phyloP scores from a whole-genome alignment of 2,797 vertebrate genomes.

The Lerista edwardsae region DNA sequence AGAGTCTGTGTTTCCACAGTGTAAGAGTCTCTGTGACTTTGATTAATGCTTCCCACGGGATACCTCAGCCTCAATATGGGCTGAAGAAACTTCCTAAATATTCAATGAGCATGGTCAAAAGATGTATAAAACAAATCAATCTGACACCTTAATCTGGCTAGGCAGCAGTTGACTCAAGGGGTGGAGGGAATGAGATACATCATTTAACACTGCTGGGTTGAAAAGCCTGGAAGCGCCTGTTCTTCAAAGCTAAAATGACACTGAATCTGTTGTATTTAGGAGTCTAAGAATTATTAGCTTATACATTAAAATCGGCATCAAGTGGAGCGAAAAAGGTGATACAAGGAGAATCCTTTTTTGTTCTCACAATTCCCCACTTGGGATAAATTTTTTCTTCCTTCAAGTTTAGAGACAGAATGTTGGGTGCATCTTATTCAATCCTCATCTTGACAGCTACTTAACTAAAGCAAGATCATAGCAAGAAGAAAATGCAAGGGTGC shows the following conservation, averaged over 20 bases:
- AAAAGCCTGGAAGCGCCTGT: constrained; percentile 90
- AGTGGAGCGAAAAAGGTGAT: constrained; percentile 64
- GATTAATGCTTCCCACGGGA: constrained; percentile 91
- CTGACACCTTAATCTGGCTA: constrained; percentile 93
- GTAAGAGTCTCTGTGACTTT: constrained; percentile 82
- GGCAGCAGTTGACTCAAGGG: constrained; percentile 89
- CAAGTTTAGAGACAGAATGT: constrained; percentile 46
- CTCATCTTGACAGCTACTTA: constrained; percentile 26
- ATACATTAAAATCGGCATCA: constrained; percentile 75
- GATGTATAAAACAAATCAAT: constrained; percentile 91
- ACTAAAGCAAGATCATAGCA: constrained; percentile 40
- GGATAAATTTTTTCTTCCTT: constrained; percentile 52
- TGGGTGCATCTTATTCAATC: constrained; percentile 58
- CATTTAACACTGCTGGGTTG: constrained; percentile 91
- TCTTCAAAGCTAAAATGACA: constrained; percentile 82
- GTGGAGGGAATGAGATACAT: constrained; percentile 85
- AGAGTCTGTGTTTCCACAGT: constrained; percentile 83
- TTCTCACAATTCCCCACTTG: constrained; percentile 55
- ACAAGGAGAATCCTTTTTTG: constrained; percentile 51
- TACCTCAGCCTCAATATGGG: constrained; percentile 86
- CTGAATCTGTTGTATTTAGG: constrained; percentile 78
- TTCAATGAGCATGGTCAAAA: constrained; percentile 92
- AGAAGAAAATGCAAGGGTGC: constrained; percentile 41
- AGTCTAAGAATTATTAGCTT: constrained; percentile 80
- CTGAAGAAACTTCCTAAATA: constrained; percentile 90